Conservation (phyloP, 2,113 vertebrate genomes). For the Carassius gibelio region DNA sequence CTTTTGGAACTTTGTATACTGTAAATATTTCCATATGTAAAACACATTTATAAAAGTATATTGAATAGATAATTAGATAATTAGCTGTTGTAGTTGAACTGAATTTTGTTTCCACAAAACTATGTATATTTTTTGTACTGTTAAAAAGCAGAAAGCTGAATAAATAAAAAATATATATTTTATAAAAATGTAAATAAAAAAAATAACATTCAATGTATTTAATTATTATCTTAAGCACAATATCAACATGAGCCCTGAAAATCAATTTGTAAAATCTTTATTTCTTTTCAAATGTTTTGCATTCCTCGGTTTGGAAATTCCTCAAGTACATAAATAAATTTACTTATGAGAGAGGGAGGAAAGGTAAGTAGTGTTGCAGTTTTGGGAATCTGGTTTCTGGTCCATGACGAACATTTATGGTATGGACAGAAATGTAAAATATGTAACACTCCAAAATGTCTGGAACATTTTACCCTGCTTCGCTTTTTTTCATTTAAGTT, state of each 20-base stretch:
- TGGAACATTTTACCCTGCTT: neutral
- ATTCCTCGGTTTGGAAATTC: no score
- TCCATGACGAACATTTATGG: neutral
- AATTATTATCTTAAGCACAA: no score
- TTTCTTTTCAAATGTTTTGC: no score
- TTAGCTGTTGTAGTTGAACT: neutral
- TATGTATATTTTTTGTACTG: neutral
- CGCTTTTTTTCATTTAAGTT: neutral
- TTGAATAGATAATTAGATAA: neutral
- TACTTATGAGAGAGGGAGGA: slow-evolving; percentile 55
- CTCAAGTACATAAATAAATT: no score
- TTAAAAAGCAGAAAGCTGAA: no score
- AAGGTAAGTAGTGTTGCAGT: slow-evolving; percentile 55
- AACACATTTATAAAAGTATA: neutral
- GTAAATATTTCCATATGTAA: neutral
- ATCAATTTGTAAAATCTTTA: no score
- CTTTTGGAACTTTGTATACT: neutral
- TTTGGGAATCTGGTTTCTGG: neutral
- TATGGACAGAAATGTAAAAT: neutral
- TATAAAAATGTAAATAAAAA: no score
- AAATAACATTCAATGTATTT: no score
- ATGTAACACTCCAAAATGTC: neutral
- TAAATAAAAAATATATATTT: no score
- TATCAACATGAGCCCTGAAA: no score
- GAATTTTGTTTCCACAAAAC: neutral